Percentiles rank a stretch among this genome's conserved stretches.
phyloP scores from a whole-genome alignment of 2,113 vertebrate species.

The Oncorhynchus gorbuscha region DNA sequence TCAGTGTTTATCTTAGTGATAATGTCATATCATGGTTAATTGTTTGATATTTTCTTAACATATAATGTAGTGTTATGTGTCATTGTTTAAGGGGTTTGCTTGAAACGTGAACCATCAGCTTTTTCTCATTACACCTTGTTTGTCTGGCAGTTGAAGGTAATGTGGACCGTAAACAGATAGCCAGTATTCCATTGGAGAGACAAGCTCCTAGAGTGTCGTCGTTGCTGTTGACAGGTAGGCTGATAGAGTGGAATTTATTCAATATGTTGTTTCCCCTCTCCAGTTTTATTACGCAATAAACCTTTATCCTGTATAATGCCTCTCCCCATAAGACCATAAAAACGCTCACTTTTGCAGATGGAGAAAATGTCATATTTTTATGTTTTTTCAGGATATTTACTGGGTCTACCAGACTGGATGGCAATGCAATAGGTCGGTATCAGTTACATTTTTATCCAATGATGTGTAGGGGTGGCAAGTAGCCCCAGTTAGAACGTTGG shows the following conservation, averaged over 20 bases:
- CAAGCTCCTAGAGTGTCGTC: constrained; percentile 89
- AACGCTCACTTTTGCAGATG: neutral
- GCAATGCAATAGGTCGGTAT: constrained; percentile 86
- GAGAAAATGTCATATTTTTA: neutral
- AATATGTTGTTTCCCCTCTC: neutral
- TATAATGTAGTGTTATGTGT: neutral
- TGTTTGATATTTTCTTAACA: neutral
- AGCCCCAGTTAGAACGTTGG: too few relatives aligned
- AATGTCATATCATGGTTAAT: neutral
- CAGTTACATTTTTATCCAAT: neutral
- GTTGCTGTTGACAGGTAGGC: constrained; percentile 88
- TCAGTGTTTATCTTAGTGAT: neutral
- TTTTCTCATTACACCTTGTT: neutral
- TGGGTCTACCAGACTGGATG: constrained; percentile 86
- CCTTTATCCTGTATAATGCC: neutral
- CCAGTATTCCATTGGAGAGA: constrained; percentile 90
- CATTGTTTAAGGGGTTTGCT: neutral
- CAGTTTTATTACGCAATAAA: neutral
- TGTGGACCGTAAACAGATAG: constrained; percentile 90
- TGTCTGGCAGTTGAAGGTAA: constrained; percentile 77
- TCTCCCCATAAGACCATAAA: neutral
- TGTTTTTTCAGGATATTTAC: constrained; percentile 83
- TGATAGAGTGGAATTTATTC: neutral
- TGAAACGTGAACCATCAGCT: neutral
- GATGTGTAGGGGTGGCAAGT: too few relatives aligned